Evolutionary conservation across 2,888 invertebrate genomes (phyloP).

Genomic region (Nowickia ferox): DNA sequence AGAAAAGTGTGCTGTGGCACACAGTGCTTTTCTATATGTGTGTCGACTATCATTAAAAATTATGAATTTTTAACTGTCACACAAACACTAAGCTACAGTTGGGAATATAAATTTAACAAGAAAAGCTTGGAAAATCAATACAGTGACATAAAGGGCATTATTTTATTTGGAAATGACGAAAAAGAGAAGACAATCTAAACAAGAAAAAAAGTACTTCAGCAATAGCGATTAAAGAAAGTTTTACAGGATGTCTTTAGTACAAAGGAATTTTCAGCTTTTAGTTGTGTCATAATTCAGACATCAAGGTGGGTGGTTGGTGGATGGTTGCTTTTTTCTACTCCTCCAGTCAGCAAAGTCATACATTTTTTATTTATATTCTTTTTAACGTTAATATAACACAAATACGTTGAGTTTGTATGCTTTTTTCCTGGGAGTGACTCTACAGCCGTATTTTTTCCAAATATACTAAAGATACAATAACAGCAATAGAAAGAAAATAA

Average conservation of each 20-base stretch:
- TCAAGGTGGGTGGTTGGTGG: slow-evolving; percentile 18
- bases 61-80: slow-evolving; percentile 17
- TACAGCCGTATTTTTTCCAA: slow-evolving; percentile 24
- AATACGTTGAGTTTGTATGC: slow-evolving; percentile 21
- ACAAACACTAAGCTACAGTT: slow-evolving; percentile 9
- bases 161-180: background rate
- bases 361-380: slow-evolving; percentile 5
- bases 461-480: slow-evolving; percentile 9
- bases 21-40: too few relatives aligned
- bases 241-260: background rate
- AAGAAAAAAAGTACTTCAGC: background rate
- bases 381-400: slow-evolving; percentile 27
- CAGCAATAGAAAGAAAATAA: slow-evolving; percentile 24
- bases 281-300: slow-evolving; percentile 34
- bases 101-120: slow-evolving; percentile 10
- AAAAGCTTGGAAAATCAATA: slow-evolving; percentile 23
- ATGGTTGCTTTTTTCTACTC: background rate
- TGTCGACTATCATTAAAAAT: too few relatives aligned
- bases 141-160: slow-evolving; percentile 10
- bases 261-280: slow-evolving; percentile 38
- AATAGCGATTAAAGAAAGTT: slow-evolving; percentile 10
- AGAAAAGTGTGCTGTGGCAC: too few relatives aligned
- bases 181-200: background rate
- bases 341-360: background rate
- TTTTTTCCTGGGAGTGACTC: slow-evolving; percentile 46